These are phyloP conservation scores for Bucco capensis DNA, from an alignment of 2,113 vertebrate species.

Conservation along the genomic window DNA sequence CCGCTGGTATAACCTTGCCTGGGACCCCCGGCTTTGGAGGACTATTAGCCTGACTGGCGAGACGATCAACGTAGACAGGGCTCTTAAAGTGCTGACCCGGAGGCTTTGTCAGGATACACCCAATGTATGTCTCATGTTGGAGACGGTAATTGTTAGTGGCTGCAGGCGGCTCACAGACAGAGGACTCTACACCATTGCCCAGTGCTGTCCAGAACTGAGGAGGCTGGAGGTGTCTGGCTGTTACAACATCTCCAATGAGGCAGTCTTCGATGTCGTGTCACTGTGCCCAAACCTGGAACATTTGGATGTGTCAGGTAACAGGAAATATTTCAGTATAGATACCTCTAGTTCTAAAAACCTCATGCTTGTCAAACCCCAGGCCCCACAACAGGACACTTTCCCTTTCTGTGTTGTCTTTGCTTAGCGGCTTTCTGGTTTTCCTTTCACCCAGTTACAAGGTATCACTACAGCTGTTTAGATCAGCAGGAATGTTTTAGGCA, in stretches of 20 bases:
- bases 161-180: conserved; percentile 95
- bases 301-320: conserved; percentile 93
- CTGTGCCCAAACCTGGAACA: conserved; percentile 94
- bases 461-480: not conserved
- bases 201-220: conserved; percentile 92
- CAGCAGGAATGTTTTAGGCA: not conserved
- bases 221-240: conserved; percentile 90
- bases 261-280: conserved; percentile 93
- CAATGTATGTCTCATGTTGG: conserved; percentile 95
- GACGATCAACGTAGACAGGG: conserved; percentile 90
- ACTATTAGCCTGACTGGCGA: conserved; percentile 88
- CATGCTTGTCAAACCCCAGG: not conserved
- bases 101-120: conserved; percentile 97
- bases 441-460: not conserved
- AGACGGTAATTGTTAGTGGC: conserved; percentile 88
- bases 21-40: conserved; percentile 95
- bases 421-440: not conserved
- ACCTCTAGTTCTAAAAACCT: not conserved
- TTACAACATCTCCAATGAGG: conserved; percentile 94
- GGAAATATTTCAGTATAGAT: not conserved
- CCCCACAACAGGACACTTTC: rapidly evolving
- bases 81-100: conserved; percentile 90
- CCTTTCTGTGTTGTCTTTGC: not conserved
- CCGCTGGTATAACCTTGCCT: conserved; percentile 96
- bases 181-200: conserved; percentile 91